A percentile compares a stretch with the other conserved stretches of the same genome.
Conservation (phyloP, 2,888 invertebrate genomes). For the Athripsodes cinereus region DNA sequence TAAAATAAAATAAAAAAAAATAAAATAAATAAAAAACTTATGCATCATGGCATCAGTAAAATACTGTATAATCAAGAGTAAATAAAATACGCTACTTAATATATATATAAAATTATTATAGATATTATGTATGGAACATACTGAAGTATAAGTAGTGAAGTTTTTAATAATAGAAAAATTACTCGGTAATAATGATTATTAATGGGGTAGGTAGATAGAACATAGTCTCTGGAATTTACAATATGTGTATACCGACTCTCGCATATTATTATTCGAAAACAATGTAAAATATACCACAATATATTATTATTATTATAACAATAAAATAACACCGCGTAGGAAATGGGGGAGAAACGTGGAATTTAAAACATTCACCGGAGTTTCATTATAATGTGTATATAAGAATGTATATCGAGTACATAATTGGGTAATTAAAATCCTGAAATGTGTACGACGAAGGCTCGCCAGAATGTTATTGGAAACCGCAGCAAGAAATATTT, state of each 20-base stretch:
- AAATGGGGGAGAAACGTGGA: slow-evolving; percentile 6
- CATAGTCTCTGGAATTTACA: not conserved
- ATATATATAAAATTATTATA: too few relatives aligned
- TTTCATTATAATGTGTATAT: slow-evolving; percentile 20
- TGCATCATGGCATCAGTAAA: too few relatives aligned
- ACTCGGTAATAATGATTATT: too few relatives aligned
- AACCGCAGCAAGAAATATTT: slow-evolving; percentile 22
- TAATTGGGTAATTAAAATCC: slow-evolving; percentile 27
- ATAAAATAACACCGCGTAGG: not conserved
- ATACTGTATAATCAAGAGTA: too few relatives aligned
- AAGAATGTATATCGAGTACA: slow-evolving; percentile 12
- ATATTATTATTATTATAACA: not conserved
- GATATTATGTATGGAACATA: too few relatives aligned
- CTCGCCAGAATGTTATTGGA: slow-evolving; percentile 24
- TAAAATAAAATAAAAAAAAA: too few relatives aligned
- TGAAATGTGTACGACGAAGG: slow-evolving; percentile 19
- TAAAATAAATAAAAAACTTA: too few relatives aligned
- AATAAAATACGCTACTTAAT: too few relatives aligned
- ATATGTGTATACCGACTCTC: not conserved
- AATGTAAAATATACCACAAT: not conserved
- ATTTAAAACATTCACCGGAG: slow-evolving; percentile 17
- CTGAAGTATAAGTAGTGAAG: too few relatives aligned
- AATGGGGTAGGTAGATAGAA: not conserved
- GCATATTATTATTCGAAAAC: not conserved
- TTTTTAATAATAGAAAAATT: too few relatives aligned